These are phyloP conservation scores for Hypothenemus hampei DNA, from an alignment of 1,140 invertebrate species.

Conservation along the genomic window DNA sequence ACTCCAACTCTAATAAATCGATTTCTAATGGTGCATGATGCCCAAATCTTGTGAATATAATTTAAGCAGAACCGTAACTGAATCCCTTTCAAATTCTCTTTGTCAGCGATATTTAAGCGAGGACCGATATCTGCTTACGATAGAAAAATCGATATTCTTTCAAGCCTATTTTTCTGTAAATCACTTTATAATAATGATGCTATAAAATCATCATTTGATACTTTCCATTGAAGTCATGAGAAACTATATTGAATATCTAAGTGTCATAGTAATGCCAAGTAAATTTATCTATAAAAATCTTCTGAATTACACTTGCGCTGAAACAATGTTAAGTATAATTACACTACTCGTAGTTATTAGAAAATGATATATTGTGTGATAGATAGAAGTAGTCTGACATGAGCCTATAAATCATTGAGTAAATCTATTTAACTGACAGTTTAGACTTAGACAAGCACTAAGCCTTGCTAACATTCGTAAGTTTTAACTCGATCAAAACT, in stretches of 20 bases:
- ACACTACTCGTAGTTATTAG: constrained; percentile 1
- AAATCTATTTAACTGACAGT: constrained; percentile 10
- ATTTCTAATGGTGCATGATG: constrained; percentile 23
- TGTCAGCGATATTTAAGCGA: constrained; percentile 23
- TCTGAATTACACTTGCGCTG: too few relatives aligned
- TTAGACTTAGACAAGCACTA: background rate
- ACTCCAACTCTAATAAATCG: constrained; percentile 12
- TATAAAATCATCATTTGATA: too few relatives aligned
- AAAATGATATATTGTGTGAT: constrained; percentile 14
- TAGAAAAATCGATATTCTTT: constrained; percentile 12
- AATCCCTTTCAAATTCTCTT: constrained; percentile 9
- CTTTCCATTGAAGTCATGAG: too few relatives aligned
- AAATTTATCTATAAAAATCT: too few relatives aligned
- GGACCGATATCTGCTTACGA: constrained; percentile 12
- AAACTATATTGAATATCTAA: too few relatives aligned
- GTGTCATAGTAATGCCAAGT: too few relatives aligned
- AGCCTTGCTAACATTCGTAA: too few relatives aligned
- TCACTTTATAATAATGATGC: too few relatives aligned
- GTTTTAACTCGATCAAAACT: too few relatives aligned
- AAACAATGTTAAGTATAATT: constrained; percentile 7
- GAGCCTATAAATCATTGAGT: constrained; percentile 4
- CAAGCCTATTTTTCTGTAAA: background rate
- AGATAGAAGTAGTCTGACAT: constrained; percentile 4
- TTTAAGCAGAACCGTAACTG: constrained; percentile 16
- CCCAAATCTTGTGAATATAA: constrained; percentile 21